These are phyloP conservation scores for Phalacrocorax carbo DNA, from an alignment of 2,113 vertebrate species.

Conservation along the genomic window DNA sequence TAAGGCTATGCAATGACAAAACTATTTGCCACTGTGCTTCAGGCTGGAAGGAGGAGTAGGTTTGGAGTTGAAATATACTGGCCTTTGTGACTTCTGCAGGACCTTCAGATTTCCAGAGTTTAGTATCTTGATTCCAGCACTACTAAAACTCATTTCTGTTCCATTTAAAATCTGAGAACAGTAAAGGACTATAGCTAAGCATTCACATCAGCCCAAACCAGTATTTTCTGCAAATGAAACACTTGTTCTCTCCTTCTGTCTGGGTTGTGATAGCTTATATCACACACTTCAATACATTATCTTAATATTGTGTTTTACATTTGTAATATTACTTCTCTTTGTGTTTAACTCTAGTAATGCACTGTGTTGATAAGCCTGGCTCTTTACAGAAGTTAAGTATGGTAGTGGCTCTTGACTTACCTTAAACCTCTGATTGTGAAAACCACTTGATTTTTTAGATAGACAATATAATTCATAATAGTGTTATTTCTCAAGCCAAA, in stretches of 20 bases:
- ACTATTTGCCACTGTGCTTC: neutral
- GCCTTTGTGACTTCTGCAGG: neutral
- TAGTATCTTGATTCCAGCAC: neutral
- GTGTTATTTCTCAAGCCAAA: neutral
- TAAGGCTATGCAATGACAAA: neutral
- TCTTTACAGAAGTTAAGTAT: neutral
- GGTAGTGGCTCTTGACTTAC: neutral
- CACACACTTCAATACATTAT: neutral
- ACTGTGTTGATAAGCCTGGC: neutral
- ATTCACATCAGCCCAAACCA: neutral
- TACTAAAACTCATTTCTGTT: neutral
- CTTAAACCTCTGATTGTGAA: neutral
- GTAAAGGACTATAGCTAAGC: neutral
- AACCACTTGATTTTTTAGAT: neutral
- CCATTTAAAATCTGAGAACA: neutral
- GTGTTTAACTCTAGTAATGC: neutral
- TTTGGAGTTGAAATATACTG: neutral
- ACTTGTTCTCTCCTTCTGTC: neutral
- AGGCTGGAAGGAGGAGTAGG: neutral
- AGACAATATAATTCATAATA: neutral
- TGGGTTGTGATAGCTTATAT: neutral
- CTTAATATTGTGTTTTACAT: neutral
- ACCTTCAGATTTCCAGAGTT: neutral
- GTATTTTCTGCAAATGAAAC: neutral
- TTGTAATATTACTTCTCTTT: neutral